Conservation (phyloP, 2,888 invertebrate species). For the Agrilus cyanescens region DNA sequence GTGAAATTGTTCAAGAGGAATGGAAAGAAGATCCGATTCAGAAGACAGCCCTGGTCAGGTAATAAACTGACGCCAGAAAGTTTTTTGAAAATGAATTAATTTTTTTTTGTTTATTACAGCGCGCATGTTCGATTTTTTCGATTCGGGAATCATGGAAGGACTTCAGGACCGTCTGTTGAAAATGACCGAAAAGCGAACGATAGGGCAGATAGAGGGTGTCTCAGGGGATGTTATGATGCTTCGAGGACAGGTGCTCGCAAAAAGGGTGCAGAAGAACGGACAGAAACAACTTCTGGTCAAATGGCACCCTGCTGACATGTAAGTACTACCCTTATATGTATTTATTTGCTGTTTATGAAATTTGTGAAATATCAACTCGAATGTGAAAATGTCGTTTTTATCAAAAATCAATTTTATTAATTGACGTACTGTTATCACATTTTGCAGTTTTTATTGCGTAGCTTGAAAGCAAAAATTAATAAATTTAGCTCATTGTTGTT, state of each 20-base stretch:
- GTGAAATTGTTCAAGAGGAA: constrained; percentile 73
- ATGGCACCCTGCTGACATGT: constrained; percentile 81
- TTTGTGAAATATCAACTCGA: no score
- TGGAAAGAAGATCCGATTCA: constrained; percentile 76
- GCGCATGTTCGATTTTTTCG: constrained; percentile 89
- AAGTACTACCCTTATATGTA: constrained; percentile 37
- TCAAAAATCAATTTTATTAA: no score
- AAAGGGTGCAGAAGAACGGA: constrained; percentile 51
- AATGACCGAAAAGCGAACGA: constrained; percentile 46
- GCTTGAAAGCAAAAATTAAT: no score
- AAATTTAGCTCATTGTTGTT: no score
- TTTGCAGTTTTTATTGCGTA: no score
- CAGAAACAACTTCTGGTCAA: constrained; percentile 56
- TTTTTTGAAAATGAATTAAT: constrained; percentile 11
- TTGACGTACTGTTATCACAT: no score
- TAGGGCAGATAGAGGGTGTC: constrained; percentile 47
- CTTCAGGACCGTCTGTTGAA: constrained; percentile 67
- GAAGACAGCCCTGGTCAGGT: constrained; percentile 87
- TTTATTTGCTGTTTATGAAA: not conserved
- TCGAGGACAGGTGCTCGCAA: constrained; percentile 56
- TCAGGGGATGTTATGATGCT: constrained; percentile 57
- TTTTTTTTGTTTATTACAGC: constrained; percentile 45
- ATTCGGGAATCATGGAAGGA: constrained; percentile 85
- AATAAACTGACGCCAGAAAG: constrained; percentile 26
- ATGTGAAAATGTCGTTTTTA: no score